phyloP scores from a whole-genome alignment of 1,140 invertebrate genomes.

The Zaprionus tsacasi region DNA sequence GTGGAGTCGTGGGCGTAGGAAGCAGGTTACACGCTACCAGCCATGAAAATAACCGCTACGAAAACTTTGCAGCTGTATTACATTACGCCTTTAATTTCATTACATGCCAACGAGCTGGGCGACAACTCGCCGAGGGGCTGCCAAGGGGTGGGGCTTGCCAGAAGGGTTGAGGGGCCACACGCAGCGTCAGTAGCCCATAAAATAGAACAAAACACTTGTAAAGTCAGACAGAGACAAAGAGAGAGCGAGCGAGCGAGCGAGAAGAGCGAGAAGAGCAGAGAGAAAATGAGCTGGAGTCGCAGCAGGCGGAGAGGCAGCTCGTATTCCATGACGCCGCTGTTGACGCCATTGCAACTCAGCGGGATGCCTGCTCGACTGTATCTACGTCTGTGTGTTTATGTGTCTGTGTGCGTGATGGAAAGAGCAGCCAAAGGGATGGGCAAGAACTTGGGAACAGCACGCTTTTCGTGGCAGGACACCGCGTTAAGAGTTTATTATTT shows the following conservation, averaged over 20 bases:
- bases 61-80: slow-evolving; percentile 80
- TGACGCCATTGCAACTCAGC: slow-evolving; percentile 57
- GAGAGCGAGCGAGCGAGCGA: background rate
- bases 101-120: slow-evolving; percentile 51
- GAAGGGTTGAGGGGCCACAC: slow-evolving; percentile 24
- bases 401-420: background rate
- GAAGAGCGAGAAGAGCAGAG: background rate
- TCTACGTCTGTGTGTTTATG: background rate
- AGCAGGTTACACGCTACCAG: slow-evolving; percentile 27
- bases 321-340: slow-evolving; percentile 62
- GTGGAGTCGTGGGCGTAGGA: background rate
- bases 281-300: background rate
- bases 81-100: slow-evolving; percentile 82
- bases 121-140: slow-evolving; percentile 5
- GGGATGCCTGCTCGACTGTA: slow-evolving; percentile 11
- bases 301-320: slow-evolving; percentile 33
- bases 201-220: slow-evolving; percentile 77
- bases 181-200: slow-evolving; percentile 63
- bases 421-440: background rate
- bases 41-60: slow-evolving; percentile 73
- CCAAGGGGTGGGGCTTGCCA: background rate
- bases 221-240: slow-evolving; percentile 44
- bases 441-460: slow-evolving; percentile 35
- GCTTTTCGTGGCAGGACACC: slow-evolving; percentile 44
- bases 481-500: slow-evolving; percentile 78